phyloP scores from a whole-genome alignment of 2,113 vertebrate species.

The Elachura formosa region DNA sequence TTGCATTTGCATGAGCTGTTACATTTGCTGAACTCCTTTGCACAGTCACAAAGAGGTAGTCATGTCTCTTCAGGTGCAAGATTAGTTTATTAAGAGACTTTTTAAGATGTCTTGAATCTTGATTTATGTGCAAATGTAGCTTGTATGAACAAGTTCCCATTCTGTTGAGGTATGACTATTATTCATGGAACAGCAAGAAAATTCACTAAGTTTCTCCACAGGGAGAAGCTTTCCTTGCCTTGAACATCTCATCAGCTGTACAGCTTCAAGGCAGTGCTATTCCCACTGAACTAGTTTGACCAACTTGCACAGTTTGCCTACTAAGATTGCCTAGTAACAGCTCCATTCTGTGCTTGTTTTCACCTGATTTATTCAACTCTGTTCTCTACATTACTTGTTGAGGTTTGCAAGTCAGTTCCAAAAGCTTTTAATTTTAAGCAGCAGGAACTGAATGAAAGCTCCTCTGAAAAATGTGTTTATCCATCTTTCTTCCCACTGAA shows the following conservation, averaged over 20 bases:
- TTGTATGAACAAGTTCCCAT: conserved; percentile 4
- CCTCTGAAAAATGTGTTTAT: conserved; percentile 39
- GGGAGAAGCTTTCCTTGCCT: conserved; percentile 20
- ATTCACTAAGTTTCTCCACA: conserved; percentile 33
- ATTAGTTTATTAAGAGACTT: not conserved
- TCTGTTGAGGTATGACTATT: not conserved
- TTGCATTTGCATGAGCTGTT: not conserved
- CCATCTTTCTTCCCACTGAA: not conserved
- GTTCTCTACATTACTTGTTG: not conserved
- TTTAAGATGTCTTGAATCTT: not conserved
- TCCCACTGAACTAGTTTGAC: conserved; percentile 39
- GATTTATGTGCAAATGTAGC: not conserved
- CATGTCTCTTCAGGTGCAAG: not conserved
- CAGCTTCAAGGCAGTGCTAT: conserved; percentile 41
- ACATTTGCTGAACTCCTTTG: not conserved
- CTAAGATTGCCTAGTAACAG: conserved; percentile 69
- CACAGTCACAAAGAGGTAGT: not conserved
- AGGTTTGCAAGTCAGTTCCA: not conserved
- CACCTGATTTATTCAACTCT: conserved; percentile 23
- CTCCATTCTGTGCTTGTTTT: not conserved
- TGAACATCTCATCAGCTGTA: not conserved
- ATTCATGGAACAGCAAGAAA: conserved; percentile 33
- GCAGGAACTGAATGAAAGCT: conserved; percentile 46
- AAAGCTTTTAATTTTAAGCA: conserved; percentile 70
- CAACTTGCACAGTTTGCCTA: conserved; percentile 38